Evolutionary conservation across 2,113 vertebrate genomes (phyloP), one percentile per base, ranked within the genome.

Genomic region (Anhinga rufa): DNA sequence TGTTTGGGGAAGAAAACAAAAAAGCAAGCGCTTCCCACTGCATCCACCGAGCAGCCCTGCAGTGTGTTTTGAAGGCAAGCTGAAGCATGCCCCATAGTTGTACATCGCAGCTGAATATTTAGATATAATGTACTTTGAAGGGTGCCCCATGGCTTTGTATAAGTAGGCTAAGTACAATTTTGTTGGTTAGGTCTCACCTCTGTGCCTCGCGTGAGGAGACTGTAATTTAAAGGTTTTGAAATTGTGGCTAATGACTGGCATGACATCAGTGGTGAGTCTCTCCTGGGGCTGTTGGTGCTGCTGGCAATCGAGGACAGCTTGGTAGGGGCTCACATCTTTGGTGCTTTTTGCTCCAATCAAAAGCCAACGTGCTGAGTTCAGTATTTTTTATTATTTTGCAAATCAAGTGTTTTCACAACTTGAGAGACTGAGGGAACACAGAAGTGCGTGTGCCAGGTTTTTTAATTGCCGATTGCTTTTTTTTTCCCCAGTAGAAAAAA

Each of bases 1-100:
- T 6, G 16, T 79, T 36, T 79, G 66, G 71, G 61, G 31, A 51
- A 66, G 46, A 18, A 71, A 81, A 84, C 32, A 26, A 24, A 70
- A 32, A 88, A 61, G 10, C n/a, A 54, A 69, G 32, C 0, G 0
- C 21, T 76, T 93, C 49, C 44, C 55, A 31, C 12, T 4, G 0
- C 18, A 54, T 24, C 34, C 2, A 4, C 15, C 4, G 3, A 58
- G 76, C 38, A 71, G 62, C 36, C 26, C 38, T 16, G 17, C 1
- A 3, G 65, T 58, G 19, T 61, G 52, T 68, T 88, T 58, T 25
- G 68, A 28, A 60, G 77, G 44, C 68, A 71, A 72, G 81, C 38
- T 54, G 71, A 29, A 55, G 55, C 80, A 5, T 4, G 62, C 7
- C 36, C 68, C 0, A 0, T 14, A 8, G 28, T 15, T 51, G 25